Percentiles rank a stretch among this genome's conserved stretches.
Conservation (phyloP, 2,113 vertebrate species). For the Jaculus jaculus region DNA sequence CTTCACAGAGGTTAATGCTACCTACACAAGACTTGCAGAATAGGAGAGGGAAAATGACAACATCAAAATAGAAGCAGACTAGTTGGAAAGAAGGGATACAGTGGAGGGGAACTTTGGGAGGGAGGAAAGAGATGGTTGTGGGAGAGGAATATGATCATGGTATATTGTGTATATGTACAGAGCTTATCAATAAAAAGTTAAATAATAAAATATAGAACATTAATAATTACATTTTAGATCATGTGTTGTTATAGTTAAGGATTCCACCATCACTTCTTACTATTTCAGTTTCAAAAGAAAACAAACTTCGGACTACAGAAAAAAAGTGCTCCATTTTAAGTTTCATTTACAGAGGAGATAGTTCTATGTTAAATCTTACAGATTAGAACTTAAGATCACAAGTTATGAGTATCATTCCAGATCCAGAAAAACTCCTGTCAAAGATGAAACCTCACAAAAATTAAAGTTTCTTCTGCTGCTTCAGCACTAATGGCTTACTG, state of each 20-base stretch:
- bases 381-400: neutral
- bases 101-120: no score
- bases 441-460: neutral
- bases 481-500: neutral
- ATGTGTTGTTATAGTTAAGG: slow-evolving; percentile 59
- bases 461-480: neutral
- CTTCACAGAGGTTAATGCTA: no score
- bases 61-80: no score
- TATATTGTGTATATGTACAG: no score
- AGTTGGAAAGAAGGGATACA: no score
- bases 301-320: slow-evolving; percentile 29
- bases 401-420: neutral
- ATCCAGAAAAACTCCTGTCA: neutral
- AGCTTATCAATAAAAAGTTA: no score
- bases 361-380: neutral
- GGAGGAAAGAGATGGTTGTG: no score
- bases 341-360: neutral
- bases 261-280: slow-evolving; percentile 53
- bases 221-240: slow-evolving; percentile 72
- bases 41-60: no score
- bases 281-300: slow-evolving; percentile 72
- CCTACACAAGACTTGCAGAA: no score
- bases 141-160: no score
- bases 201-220: no score
- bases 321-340: neutral